These are phyloP conservation scores for Percopsis transmontana DNA, from an alignment of 2,113 vertebrate genomes.

Conservation along the genomic window DNA sequence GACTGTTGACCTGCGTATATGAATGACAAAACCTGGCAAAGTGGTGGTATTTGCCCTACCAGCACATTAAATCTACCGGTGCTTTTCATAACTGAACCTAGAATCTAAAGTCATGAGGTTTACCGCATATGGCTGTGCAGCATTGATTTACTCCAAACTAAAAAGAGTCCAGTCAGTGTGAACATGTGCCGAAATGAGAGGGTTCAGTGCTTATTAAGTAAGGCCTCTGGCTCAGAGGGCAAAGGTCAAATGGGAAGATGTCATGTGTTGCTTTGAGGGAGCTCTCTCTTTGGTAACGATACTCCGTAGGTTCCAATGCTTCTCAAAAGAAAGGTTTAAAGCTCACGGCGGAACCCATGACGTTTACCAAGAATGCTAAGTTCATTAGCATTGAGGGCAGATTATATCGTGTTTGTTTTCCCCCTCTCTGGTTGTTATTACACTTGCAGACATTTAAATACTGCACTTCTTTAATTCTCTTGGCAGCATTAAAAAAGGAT, in stretches of 20 bases:
- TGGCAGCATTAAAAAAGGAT: constrained; percentile 1
- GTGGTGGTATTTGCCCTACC: too few species aligned
- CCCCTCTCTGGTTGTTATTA: background rate
- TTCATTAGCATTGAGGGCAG: background rate
- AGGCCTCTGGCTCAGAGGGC: constrained; percentile 16
- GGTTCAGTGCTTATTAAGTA: background rate
- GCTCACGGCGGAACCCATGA: background rate
- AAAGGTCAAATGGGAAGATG: constrained; percentile 16
- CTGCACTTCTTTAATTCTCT: constrained; percentile 1
- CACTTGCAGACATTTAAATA: background rate
- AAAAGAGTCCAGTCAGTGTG: background rate
- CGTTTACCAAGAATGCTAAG: background rate
- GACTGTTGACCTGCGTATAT: constrained; percentile 9
- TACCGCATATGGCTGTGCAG: background rate
- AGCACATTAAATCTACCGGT: too few species aligned
- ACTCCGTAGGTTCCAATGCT: background rate
- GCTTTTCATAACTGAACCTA: background rate
- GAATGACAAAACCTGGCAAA: background rate
- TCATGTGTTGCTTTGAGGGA: background rate
- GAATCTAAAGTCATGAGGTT: background rate
- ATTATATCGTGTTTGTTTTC: background rate
- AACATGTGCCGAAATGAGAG: background rate
- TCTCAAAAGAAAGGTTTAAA: background rate
- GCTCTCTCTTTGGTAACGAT: background rate
- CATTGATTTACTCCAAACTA: background rate